Percentiles rank a stretch among this genome's conserved stretches.
phyloP scores from a whole-genome alignment of 1,140 invertebrate species.

The Choristoneura fumiferana region DNA sequence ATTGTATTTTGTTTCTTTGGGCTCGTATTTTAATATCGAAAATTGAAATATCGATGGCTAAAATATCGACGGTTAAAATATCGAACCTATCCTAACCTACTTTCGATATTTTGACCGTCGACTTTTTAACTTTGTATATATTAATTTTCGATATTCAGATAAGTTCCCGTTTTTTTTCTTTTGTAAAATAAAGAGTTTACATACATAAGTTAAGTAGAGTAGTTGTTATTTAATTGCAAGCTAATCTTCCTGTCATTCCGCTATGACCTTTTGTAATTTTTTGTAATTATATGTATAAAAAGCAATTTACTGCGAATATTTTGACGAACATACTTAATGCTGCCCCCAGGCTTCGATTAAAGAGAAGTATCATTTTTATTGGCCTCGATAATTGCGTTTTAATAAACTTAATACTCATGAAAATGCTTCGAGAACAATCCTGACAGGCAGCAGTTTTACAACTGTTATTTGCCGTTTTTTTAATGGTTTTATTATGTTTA shows the following conservation, averaged over 20 bases:
- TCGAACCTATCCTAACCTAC: too few relatives aligned
- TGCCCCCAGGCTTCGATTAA: conserved; percentile 36
- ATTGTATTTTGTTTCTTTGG: too few relatives aligned
- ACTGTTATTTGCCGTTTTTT: conserved; percentile 21
- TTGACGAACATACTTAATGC: conserved; percentile 19
- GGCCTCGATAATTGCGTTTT: conserved; percentile 48
- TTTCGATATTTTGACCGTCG: too few relatives aligned
- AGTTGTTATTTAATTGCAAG: conserved; percentile 38
- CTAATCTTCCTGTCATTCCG: conserved; percentile 44
- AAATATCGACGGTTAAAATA: too few relatives aligned
- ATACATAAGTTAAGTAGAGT: too few relatives aligned
- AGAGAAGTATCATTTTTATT: conserved; percentile 34
- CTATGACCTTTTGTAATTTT: conserved; percentile 39
- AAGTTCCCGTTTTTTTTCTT: too few relatives aligned
- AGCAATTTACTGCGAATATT: conserved; percentile 26
- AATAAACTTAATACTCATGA: conserved; percentile 35
- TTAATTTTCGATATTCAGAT: too few relatives aligned
- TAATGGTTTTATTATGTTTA: conserved; percentile 18
- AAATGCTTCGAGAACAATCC: conserved; percentile 22
- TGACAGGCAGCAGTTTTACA: conserved; percentile 27
- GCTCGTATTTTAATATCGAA: too few relatives aligned
- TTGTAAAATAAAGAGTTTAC: too few relatives aligned
- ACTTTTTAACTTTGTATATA: too few relatives aligned
- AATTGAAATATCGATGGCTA: too few relatives aligned
- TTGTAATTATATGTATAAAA: conserved; percentile 32